phyloP scores from a whole-genome alignment of 2,797 vertebrate species.

The Halcyon leucocephala region DNA sequence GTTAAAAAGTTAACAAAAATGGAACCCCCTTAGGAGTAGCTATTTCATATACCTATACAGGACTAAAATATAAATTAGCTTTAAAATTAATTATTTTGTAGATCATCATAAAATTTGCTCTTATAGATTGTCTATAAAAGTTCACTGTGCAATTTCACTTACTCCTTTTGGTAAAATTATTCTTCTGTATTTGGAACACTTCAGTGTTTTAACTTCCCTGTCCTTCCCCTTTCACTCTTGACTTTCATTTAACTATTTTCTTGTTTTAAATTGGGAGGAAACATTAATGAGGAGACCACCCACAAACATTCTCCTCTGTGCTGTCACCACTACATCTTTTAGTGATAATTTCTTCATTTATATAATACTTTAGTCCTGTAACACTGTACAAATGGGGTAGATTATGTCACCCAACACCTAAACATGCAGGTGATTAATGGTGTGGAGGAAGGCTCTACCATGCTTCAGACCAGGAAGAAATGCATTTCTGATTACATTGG shows the following conservation, averaged over 20 bases:
- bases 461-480: not conserved
- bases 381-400: not conserved
- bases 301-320: not conserved
- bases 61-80: slow-evolving; percentile 56
- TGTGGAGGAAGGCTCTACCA: not conserved
- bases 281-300: not conserved
- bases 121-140: not conserved
- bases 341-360: not conserved
- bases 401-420: not conserved
- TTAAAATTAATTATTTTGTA: slow-evolving; percentile 54
- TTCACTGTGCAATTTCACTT: not conserved
- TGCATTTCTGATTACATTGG: not conserved
- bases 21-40: slow-evolving; percentile 69
- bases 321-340: not conserved
- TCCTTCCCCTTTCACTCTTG: not conserved
- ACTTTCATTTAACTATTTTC: not conserved
- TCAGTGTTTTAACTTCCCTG: not conserved
- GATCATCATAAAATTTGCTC: not conserved
- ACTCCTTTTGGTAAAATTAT: not conserved
- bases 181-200: not conserved
- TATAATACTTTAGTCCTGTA: not conserved
- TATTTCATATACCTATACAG: slow-evolving; percentile 40
- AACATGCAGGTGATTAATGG: not conserved
- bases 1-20: slow-evolving; percentile 78
- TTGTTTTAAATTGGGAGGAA: not conserved